phyloP scores from a whole-genome alignment of 2,797 vertebrate genomes.

The Hafferia zeledoni region DNA sequence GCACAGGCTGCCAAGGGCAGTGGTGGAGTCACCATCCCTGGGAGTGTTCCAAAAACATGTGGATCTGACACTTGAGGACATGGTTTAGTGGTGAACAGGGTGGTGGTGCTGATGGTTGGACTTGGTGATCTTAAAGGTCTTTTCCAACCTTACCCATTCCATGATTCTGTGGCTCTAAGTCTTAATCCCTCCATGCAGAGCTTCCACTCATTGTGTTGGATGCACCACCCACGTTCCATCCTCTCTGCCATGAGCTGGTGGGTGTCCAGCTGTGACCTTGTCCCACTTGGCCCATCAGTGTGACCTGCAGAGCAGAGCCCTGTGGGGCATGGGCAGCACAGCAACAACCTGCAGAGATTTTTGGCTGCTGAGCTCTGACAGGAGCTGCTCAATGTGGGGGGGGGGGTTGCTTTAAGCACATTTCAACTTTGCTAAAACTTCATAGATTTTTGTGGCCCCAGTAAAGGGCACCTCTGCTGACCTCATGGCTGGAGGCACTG shows the following conservation, averaged over 20 bases:
- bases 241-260: neutral
- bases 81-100: neutral
- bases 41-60: neutral
- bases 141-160: neutral
- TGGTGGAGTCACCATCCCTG: neutral
- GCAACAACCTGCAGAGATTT: neutral
- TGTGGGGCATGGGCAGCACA: rapidly evolving
- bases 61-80: neutral
- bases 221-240: neutral
- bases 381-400: neutral
- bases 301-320: neutral
- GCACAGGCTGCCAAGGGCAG: neutral
- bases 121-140: neutral
- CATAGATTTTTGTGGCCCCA: neutral
- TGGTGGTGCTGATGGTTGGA: neutral
- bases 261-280: neutral
- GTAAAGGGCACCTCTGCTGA: constrained; percentile 58
- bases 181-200: neutral
- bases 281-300: neutral
- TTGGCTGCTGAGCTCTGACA: neutral
- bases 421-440: neutral
- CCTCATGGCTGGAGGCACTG: constrained; percentile 31
- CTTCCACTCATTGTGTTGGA: neutral
- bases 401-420: neutral
- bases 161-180: neutral